A percentile compares a stretch with the other conserved stretches of the same genome.
phyloP scores from a whole-genome alignment of 2,113 vertebrate genomes.

The Aythya baeri region DNA sequence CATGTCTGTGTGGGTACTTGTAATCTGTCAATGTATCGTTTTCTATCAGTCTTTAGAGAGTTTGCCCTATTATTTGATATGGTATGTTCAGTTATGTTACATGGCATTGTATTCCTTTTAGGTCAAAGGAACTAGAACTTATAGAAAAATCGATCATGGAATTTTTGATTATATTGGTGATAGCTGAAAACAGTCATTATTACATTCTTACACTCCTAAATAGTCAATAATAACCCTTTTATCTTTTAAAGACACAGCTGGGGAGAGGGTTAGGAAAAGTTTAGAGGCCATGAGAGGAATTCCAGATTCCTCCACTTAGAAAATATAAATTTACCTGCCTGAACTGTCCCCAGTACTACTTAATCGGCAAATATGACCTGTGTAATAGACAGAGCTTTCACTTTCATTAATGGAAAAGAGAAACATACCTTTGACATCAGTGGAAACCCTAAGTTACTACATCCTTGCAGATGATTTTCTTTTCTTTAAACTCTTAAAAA shows the following conservation, averaged over 20 bases:
- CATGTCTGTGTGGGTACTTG: background rate
- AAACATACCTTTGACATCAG: conserved; percentile 13
- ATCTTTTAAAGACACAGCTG: background rate
- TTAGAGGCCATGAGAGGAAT: background rate
- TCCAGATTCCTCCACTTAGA: background rate
- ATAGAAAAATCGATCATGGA: background rate
- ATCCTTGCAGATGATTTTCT: background rate
- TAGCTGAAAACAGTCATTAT: background rate
- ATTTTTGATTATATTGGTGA: background rate
- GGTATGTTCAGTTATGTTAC: background rate
- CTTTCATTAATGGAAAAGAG: background rate
- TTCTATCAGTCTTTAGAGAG: background rate
- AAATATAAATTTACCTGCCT: background rate
- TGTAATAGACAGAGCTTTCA: background rate
- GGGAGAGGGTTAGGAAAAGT: background rate
- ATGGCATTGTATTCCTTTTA: background rate
- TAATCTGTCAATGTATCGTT: background rate
- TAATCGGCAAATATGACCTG: conserved; percentile 23
- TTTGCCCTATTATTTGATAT: background rate
- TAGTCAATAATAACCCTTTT: background rate
- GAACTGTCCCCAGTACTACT: conserved; percentile 2
- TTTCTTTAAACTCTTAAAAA: background rate
- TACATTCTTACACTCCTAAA: background rate
- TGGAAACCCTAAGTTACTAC: background rate
- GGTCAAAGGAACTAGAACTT: background rate